These are phyloP conservation scores for Erpornis zantholeuca DNA, from an alignment of 2,113 vertebrate genomes.

Conservation along the genomic window DNA sequence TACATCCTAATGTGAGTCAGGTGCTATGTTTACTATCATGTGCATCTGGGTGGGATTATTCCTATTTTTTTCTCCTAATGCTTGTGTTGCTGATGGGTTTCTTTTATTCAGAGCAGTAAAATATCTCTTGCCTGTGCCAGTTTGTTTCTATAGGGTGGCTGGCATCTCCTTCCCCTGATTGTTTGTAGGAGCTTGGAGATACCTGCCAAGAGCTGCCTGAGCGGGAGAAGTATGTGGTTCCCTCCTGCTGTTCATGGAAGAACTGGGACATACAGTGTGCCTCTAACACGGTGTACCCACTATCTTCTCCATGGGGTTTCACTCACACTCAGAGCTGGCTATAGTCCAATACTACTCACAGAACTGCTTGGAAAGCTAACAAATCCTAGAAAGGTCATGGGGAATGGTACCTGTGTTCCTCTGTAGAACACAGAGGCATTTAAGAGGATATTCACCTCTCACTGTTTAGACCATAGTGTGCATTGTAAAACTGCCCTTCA, in stretches of 20 bases:
- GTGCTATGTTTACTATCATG: not conserved
- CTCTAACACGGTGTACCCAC: not conserved
- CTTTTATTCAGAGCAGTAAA: not conserved
- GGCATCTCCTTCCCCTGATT: not conserved
- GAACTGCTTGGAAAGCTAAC: not conserved
- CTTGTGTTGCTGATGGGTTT: not conserved
- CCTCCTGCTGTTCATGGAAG: not conserved
- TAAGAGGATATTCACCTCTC: not conserved
- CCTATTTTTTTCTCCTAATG: not conserved
- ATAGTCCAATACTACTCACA: fast-evolving
- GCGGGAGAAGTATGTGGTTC: not conserved
- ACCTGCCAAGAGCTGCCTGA: not conserved
- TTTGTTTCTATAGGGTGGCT: not conserved
- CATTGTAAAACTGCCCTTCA: not conserved
- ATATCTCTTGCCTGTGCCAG: not conserved
- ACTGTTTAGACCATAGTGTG: not conserved
- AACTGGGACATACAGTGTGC: not conserved
- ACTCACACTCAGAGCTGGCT: not conserved
- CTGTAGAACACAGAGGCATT: not conserved
- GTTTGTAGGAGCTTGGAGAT: not conserved
- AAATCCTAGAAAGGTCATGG: not conserved
- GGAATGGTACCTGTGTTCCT: not conserved
- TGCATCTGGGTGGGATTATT: not conserved
- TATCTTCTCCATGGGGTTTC: not conserved
- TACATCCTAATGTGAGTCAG: not conserved